A percentile compares a stretch with the other conserved stretches of the same genome.
Conservation (phyloP, 2,888 invertebrate genomes). For the Pelosia muscerda region DNA sequence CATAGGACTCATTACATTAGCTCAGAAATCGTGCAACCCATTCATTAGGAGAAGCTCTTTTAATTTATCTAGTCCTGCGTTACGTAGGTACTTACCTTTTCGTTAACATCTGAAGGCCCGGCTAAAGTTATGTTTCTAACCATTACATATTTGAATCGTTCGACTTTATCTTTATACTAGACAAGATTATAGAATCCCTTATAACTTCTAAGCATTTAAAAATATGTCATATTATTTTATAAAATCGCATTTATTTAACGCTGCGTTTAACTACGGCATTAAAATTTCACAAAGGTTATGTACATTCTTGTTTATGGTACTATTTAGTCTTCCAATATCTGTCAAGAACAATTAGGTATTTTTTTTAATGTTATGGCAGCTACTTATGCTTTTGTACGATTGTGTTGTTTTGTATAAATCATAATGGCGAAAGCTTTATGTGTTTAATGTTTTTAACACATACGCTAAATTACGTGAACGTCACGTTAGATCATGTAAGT, state of each 20-base stretch:
- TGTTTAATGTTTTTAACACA: neutral
- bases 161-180: neutral
- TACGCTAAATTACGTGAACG: neutral
- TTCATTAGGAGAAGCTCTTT: too few relatives aligned
- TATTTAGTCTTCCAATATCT: conserved; percentile 20
- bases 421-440: neutral
- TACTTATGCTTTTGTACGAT: neutral
- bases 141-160: neutral
- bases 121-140: too few relatives aligned
- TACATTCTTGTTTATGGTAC: neutral
- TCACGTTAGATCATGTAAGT: neutral
- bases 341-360: neutral
- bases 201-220: neutral
- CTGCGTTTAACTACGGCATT: neutral
- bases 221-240: neutral
- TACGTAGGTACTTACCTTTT: too few relatives aligned
- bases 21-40: too few relatives aligned
- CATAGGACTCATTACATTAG: too few relatives aligned
- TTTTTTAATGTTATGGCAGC: neutral
- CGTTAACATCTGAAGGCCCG: too few relatives aligned
- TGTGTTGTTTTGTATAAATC: neutral
- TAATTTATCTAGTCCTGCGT: too few relatives aligned
- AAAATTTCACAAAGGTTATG: too few relatives aligned
- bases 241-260: neutral
- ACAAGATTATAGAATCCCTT: neutral